These are phyloP conservation scores for Paradoxurus hermaphroditus DNA, from an alignment of 2,113 vertebrate genomes.

Conservation along the genomic window DNA sequence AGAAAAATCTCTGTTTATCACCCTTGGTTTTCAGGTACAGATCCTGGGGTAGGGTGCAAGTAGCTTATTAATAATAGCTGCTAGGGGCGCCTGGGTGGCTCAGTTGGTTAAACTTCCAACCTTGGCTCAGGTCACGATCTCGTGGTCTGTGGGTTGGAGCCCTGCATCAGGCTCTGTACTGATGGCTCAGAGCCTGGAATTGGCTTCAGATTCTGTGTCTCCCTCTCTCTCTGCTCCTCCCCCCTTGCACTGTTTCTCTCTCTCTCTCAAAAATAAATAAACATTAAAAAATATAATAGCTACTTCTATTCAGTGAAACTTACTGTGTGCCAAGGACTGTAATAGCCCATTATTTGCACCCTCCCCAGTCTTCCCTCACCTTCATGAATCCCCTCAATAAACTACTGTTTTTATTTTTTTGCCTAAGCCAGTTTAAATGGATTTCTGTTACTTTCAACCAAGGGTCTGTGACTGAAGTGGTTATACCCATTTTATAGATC, in stretches of 20 bases:
- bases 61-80: not conserved
- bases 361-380: accelerated
- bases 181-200: too few species aligned
- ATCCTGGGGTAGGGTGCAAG: not conserved
- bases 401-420: not conserved
- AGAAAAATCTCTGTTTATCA: not conserved
- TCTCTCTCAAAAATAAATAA: too few species aligned
- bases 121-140: too few species aligned
- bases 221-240: too few species aligned
- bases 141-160: too few species aligned
- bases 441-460: not conserved
- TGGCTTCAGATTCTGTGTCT: too few species aligned
- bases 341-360: not conserved
- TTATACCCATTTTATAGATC: not conserved
- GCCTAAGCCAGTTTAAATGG: not conserved
- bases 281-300: too few species aligned
- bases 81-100: too few species aligned
- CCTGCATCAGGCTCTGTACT: too few species aligned
- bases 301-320: accelerated
- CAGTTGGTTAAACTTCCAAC: too few species aligned
- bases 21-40: not conserved
- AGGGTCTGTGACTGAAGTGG: not conserved
- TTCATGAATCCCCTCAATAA: not conserved
- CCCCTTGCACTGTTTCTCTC: too few species aligned
- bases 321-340: not conserved